phyloP scores from a whole-genome alignment of 2,113 vertebrate genomes.

The Anguilla rostrata region DNA sequence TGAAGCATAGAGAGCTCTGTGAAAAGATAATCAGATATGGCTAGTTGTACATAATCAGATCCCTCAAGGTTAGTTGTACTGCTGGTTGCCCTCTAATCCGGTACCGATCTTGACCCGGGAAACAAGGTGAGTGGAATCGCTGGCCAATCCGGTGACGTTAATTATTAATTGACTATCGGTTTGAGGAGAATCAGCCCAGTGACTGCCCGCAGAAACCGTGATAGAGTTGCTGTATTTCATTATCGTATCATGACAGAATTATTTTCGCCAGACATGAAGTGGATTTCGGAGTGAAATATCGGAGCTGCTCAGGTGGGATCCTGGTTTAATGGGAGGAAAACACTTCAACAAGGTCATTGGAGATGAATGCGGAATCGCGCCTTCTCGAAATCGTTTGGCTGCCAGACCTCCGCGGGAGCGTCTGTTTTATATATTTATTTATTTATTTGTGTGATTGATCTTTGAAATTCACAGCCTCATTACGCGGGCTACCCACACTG shows the following conservation, averaged over 20 bases:
- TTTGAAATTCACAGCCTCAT: not conserved
- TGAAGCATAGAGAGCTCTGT: not conserved
- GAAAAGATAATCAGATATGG: not conserved
- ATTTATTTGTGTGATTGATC: not conserved
- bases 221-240: not conserved
- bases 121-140: too few relatives aligned
- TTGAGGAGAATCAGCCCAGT: not conserved
- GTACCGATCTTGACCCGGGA: too few relatives aligned
- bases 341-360: not conserved
- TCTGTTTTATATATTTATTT: not conserved
- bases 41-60: too few relatives aligned
- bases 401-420: not conserved
- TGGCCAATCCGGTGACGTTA: too few relatives aligned
- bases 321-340: not conserved
- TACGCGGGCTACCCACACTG: not conserved
- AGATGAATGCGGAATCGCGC: not conserved
- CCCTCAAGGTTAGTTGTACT: too few relatives aligned
- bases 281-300: not conserved
- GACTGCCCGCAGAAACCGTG: not conserved
- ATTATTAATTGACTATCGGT: too few relatives aligned
- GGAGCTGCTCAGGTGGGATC: not conserved
- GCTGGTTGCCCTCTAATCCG: too few relatives aligned
- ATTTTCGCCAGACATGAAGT: not conserved
- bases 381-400: not conserved
- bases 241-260: not conserved